Percentiles rank a stretch among this genome's conserved stretches.
phyloP scores from a whole-genome alignment of 2,113 vertebrate genomes.

The Perca fluviatilis region DNA sequence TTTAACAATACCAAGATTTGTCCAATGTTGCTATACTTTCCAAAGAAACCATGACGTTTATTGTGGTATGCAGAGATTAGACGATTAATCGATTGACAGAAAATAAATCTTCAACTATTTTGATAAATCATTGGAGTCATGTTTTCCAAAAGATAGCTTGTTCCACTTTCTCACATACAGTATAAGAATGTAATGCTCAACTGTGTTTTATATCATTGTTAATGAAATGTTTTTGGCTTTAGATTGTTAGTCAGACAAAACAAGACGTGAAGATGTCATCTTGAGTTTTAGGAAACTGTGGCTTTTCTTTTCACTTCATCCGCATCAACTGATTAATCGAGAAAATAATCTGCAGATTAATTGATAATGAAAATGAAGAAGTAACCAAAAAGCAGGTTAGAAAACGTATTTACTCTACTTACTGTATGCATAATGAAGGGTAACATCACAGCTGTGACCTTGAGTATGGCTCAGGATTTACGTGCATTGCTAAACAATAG shows the following conservation, averaged over 20 bases:
- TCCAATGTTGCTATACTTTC: neutral
- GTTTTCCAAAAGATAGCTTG: neutral
- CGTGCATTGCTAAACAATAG: neutral
- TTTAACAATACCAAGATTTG: neutral
- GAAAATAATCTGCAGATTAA: neutral
- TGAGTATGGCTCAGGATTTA: slow-evolving; percentile 2
- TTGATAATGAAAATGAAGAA: neutral
- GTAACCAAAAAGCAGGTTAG: neutral
- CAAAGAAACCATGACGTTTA: neutral
- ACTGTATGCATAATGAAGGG: neutral
- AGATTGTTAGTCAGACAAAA: neutral
- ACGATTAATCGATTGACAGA: too few species aligned
- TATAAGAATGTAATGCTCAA: neutral
- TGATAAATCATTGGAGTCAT: too few species aligned
- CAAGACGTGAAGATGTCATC: neutral
- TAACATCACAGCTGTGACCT: neutral
- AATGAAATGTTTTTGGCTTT: neutral
- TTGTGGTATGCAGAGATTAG: neutral
- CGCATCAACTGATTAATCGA: neutral
- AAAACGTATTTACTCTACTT: neutral
- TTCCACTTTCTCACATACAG: neutral
- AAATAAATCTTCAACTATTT: too few species aligned
- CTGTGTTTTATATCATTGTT: neutral
- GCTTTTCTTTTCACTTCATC: too few species aligned
- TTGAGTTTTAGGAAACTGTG: too few species aligned